Conservation (phyloP, 2,888 invertebrate genomes). For the Clepsis dumicolana region DNA sequence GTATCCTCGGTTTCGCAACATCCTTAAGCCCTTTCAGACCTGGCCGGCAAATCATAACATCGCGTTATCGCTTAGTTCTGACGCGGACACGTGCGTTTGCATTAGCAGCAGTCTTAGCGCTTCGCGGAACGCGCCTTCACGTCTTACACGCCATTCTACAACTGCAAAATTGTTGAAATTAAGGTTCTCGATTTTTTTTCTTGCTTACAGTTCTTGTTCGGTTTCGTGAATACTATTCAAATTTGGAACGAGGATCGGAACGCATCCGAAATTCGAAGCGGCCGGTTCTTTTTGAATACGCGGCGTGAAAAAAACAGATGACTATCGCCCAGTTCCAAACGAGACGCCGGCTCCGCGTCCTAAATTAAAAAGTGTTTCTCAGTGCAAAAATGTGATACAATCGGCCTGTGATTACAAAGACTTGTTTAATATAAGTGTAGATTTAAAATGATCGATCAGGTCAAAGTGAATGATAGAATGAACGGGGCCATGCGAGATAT, state of each 20-base stretch:
- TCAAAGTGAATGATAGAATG: conserved; percentile 75
- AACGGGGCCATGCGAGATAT: conserved; percentile 81
- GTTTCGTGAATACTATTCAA: too few relatives aligned
- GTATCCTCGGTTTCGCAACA: conserved; percentile 29
- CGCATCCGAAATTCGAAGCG: conserved; percentile 4
- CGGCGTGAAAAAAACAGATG: conserved; percentile 6
- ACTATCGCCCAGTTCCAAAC: conserved; percentile 26
- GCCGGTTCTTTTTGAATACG: background rate
- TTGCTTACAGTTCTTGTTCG: too few relatives aligned
- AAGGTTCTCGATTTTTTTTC: too few relatives aligned
- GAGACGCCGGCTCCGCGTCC: conserved; percentile 53
- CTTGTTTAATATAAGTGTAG: conserved; percentile 44
- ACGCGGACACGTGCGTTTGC: conserved; percentile 53
- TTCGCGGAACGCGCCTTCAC: conserved; percentile 55
- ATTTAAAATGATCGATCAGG: conserved; percentile 73
- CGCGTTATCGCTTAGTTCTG: conserved; percentile 60
- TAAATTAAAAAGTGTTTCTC: conserved; percentile 44
- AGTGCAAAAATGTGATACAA: conserved; percentile 66
- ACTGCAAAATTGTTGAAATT: background rate
- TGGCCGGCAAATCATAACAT: conserved; percentile 63
- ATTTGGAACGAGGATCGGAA: background rate
- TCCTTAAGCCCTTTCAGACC: conserved; percentile 48
- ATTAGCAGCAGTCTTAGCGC: conserved; percentile 55
- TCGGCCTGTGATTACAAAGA: conserved; percentile 59
- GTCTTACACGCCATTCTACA: conserved; percentile 49